phyloP scores from a whole-genome alignment of 2,888 invertebrate species.

The Philonicus albiceps region DNA sequence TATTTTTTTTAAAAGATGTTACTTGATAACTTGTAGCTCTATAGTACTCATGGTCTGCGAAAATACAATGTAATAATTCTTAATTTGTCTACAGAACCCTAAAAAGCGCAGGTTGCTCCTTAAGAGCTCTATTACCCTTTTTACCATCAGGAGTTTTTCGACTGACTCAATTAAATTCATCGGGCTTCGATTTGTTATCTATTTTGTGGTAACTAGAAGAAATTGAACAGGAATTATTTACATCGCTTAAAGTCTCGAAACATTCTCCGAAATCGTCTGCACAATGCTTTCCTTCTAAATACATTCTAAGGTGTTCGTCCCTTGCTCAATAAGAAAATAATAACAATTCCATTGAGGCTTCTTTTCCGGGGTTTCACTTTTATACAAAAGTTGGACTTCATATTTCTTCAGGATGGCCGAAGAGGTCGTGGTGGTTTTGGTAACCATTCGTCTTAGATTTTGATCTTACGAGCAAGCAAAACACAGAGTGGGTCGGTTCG shows the following conservation, averaged over 20 bases:
- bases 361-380: background rate
- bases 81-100: no score
- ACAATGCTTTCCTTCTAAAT: background rate
- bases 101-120: no score
- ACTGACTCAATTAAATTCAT: no score
- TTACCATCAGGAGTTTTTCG: no score
- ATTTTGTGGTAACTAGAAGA: background rate
- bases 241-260: background rate
- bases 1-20: no score
- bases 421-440: background rate
- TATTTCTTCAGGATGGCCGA: background rate
- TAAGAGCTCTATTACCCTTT: no score
- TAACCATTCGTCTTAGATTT: background rate
- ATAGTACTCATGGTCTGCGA: no score
- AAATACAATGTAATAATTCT: no score
- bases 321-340: background rate
- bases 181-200: no score
- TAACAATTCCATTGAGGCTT: background rate
- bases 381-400: background rate
- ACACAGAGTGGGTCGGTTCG: background rate
- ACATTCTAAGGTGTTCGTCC: background rate
- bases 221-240: background rate
- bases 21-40: no score
- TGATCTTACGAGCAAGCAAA: background rate
- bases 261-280: background rate